Evolutionary conservation across 2,888 invertebrate genomes (phyloP), one percentile per base, ranked within the genome.

Genomic region (Cephus pygmeus): DNA sequence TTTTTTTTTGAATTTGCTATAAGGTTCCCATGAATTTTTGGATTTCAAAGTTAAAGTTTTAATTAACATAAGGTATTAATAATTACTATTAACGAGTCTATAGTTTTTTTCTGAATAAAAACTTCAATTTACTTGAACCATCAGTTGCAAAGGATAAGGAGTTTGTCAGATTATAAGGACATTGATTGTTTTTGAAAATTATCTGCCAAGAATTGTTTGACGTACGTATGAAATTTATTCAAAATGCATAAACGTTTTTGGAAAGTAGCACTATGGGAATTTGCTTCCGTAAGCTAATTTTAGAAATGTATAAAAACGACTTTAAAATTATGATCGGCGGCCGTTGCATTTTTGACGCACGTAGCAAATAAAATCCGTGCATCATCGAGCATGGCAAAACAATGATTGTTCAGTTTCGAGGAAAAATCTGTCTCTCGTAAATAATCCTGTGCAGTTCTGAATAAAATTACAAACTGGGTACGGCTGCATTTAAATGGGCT

Each of bases 401-500:
- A 56, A 56, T 56, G 56, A 56, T 56, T 23, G 56, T 23, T 56
- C 23, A 56, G 56, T 56, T 56, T 56, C 56, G 56, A 56, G 23
- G 56, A 56, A 56, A 56, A 56, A 9, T 56, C 56, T 56, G 56
- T 23, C 56, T 56, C 56, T 56, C 56, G 56, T 56, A 56, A 56
- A 56, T 56, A 56, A 56, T 56, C 56, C 56, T 56, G 1, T 56
- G 56, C 56, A 56, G 56, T 56, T 56, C 23, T 15, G 56, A 56
- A 56, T 56, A 56, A 56, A 56, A 56, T 56, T 56, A 56, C 56
- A 56, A 33, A 15, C 71, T 30, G 71, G 71, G 71, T 71, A 33
- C 71, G 71, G 71, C 71, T 30, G 71, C 30, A 71, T 71, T 12
- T 71, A 71, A 71, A 71, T 33, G 71, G 71, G 71, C 31, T 31